These are phyloP conservation scores for Morone chrysops DNA, from an alignment of 2,113 vertebrate species.

Conservation along the genomic window DNA sequence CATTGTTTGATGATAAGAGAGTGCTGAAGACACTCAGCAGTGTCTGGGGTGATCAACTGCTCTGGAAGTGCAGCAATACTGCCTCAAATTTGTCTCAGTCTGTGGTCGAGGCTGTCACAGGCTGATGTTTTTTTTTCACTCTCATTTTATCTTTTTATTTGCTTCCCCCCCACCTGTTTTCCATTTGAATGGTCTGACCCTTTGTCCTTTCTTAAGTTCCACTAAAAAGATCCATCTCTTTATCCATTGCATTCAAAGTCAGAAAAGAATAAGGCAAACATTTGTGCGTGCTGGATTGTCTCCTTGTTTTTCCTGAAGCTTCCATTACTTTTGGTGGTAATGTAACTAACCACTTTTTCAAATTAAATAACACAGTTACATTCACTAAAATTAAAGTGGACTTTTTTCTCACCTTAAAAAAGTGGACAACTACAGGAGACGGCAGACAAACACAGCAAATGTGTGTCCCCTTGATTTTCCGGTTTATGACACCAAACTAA, in stretches of 20 bases:
- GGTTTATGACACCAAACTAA: too few species aligned
- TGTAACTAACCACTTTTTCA: too few species aligned
- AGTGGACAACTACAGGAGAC: too few species aligned
- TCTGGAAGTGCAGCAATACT: conserved; percentile 34
- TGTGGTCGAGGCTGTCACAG: conserved; percentile 22
- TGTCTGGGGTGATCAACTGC: conserved; percentile 37
- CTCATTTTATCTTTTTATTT: neutral
- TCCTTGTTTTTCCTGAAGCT: neutral
- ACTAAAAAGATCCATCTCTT: neutral
- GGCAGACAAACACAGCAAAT: too few species aligned
- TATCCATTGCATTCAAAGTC: conserved; percentile 6
- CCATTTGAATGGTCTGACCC: conserved; percentile 22
- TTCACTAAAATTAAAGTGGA: too few species aligned
- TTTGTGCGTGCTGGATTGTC: neutral
- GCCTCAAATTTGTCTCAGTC: conserved; percentile 33
- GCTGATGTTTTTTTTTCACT: conserved; percentile 17
- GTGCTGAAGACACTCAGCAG: conserved; percentile 49
- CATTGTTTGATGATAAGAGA: conserved; percentile 66
- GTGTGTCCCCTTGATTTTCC: too few species aligned
- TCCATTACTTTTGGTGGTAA: too few species aligned
- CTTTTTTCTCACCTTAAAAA: too few species aligned
- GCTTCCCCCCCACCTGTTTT: neutral
- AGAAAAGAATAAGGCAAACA: neutral
- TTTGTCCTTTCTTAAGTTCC: conserved; percentile 6
- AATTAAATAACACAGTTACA: too few species aligned